These are phyloP conservation scores for Mycteria americana DNA, from an alignment of 2,797 vertebrate species.

Conservation along the genomic window DNA sequence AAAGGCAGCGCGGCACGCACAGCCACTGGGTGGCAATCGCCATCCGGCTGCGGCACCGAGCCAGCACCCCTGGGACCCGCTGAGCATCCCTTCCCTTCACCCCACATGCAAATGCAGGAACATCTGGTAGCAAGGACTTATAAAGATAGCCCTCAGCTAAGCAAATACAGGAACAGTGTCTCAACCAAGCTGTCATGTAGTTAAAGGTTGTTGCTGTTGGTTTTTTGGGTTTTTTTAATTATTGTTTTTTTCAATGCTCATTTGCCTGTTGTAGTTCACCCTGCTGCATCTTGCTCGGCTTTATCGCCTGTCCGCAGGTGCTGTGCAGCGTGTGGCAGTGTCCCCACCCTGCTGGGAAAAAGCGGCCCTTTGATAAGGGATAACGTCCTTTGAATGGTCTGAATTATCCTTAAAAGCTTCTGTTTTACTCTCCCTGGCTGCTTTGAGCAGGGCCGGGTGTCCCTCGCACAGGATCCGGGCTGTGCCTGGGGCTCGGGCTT, in stretches of 20 bases:
- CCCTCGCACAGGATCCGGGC: background rate
- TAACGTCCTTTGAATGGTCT: background rate
- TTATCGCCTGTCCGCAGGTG: background rate
- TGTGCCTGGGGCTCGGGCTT: background rate
- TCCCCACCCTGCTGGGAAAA: background rate
- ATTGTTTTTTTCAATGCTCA: background rate
- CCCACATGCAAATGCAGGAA: slow-evolving; percentile 35
- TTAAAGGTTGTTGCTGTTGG: background rate
- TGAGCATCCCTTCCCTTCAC: background rate
- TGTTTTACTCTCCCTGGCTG: background rate
- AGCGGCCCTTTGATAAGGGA: background rate
- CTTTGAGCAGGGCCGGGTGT: background rate
- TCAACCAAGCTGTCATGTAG: background rate
- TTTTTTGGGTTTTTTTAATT: background rate
- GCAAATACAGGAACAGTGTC: slow-evolving; percentile 38
- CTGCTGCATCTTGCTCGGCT: background rate
- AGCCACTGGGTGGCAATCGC: slow-evolving; percentile 50
- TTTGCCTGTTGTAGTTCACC: background rate
- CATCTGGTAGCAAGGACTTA: slow-evolving; percentile 14
- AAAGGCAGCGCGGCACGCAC: fast-evolving
- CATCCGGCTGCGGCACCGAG: background rate
- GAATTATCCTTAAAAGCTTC: background rate
- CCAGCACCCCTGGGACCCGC: background rate
- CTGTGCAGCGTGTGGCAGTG: background rate
- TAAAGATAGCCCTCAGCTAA: slow-evolving; percentile 40